Conservation (phyloP, 2,113 vertebrate species). For the Oreotrochilus melanogaster region DNA sequence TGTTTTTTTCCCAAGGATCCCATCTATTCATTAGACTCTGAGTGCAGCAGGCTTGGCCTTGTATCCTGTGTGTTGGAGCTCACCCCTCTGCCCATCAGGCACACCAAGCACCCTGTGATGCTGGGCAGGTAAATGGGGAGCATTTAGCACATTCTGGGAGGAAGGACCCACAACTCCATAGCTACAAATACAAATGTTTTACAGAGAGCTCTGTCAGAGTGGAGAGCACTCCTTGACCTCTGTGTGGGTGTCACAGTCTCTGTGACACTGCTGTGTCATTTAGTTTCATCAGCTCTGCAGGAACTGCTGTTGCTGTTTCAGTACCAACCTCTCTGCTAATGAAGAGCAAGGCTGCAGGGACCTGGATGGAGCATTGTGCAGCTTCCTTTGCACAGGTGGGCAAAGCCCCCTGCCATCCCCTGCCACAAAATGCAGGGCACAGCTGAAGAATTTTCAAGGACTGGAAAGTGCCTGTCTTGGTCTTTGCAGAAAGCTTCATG, state of each 20-base stretch:
- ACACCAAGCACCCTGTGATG: fast-evolving
- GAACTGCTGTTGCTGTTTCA: neutral
- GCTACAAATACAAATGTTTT: neutral
- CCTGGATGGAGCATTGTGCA: fast-evolving
- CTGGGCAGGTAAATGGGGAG: neutral
- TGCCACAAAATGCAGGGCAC: fast-evolving
- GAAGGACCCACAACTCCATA: fast-evolving
- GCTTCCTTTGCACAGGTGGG: neutral
- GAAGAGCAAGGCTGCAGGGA: neutral
- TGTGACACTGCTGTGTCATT: neutral
- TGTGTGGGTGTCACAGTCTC: neutral
- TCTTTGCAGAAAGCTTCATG: neutral
- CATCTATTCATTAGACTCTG: neutral
- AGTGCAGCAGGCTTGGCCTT: fast-evolving
- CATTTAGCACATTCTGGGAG: neutral
- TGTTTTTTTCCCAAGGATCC: neutral
- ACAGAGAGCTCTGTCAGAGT: neutral
- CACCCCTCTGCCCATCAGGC: neutral
- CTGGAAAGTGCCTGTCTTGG: fast-evolving
- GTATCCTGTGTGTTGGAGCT: fast-evolving
- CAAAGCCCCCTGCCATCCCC: no score
- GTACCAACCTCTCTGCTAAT: neutral
- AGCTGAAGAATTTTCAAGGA: no score
- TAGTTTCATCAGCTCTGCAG: neutral
- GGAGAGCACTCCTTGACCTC: neutral